phyloP scores from a whole-genome alignment of 2,113 vertebrate genomes.

The Argyrosomus japonicus region DNA sequence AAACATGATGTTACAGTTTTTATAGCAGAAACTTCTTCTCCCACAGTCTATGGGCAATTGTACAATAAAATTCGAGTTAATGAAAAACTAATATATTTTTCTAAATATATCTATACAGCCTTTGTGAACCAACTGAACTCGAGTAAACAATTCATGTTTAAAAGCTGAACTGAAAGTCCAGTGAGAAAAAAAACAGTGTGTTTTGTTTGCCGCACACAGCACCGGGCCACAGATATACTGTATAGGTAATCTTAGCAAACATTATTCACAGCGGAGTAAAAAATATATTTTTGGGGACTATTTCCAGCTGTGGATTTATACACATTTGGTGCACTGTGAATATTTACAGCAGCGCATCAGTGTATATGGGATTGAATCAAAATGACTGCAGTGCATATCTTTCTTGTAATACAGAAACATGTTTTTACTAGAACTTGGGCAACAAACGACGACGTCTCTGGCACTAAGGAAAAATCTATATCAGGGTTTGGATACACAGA shows the following conservation, averaged over 20 bases:
- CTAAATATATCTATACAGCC: not conserved
- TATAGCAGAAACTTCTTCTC: not conserved
- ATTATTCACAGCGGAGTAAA: not conserved
- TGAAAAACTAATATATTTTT: conserved; percentile 56
- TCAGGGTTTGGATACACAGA: not conserved
- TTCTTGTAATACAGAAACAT: not conserved
- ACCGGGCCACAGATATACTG: not conserved
- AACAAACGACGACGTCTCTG: not conserved
- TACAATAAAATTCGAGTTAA: conserved; percentile 50
- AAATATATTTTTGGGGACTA: not conserved
- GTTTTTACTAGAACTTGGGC: not conserved
- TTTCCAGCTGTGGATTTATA: not conserved
- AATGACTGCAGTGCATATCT: not conserved
- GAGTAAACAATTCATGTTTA: not conserved
- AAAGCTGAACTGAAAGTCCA: not conserved
- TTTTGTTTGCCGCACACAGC: not conserved
- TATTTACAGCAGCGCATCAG: not conserved
- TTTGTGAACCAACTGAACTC: not conserved
- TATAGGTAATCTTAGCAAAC: not conserved
- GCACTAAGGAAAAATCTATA: not conserved
- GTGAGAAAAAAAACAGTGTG: not conserved
- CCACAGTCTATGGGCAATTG: not conserved
- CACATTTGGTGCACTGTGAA: not conserved
- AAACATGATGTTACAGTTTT: conserved; percentile 2
- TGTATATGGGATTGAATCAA: not conserved